These are phyloP conservation scores for Aegithalos caudatus DNA, from an alignment of 2,113 vertebrate species.

Conservation along the genomic window DNA sequence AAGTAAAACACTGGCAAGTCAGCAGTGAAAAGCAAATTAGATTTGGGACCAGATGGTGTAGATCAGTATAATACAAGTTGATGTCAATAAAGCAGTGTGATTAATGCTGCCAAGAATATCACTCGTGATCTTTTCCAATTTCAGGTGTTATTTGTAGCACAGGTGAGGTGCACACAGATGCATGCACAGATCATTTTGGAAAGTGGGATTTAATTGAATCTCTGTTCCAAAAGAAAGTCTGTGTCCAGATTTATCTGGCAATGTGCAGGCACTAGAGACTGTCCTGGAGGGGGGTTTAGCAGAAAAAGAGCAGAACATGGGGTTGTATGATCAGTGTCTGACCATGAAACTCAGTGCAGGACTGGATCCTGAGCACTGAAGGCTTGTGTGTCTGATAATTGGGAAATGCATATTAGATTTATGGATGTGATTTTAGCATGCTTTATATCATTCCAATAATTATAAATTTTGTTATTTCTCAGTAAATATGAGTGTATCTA, in stretches of 20 bases:
- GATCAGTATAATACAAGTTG: conserved; percentile 63
- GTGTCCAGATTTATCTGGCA: background rate
- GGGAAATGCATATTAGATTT: background rate
- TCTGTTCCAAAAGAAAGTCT: background rate
- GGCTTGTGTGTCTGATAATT: background rate
- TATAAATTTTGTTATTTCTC: background rate
- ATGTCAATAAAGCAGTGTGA: conserved; percentile 49
- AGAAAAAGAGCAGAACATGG: background rate
- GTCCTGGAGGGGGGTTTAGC: background rate
- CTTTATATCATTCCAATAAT: background rate
- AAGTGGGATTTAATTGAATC: background rate
- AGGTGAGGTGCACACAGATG: conserved; percentile 33
- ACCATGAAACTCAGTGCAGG: background rate
- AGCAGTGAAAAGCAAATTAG: conserved; percentile 60
- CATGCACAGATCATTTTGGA: background rate
- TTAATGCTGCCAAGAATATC: conserved; percentile 55
- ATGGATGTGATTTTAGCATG: background rate
- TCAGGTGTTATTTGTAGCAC: conserved; percentile 55
- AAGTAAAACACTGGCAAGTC: conserved; percentile 49
- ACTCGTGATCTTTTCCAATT: conserved; percentile 11
- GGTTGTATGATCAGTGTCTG: background rate
- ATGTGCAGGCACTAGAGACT: background rate
- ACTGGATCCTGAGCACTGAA: background rate
- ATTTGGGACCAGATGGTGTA: conserved; percentile 60
- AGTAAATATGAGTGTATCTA: background rate